A percentile compares a stretch with the other conserved stretches of the same genome.
These are phyloP conservation scores for Thinocorus orbignyianus DNA, from an alignment of 2,113 vertebrate species.

Conservation along the genomic window DNA sequence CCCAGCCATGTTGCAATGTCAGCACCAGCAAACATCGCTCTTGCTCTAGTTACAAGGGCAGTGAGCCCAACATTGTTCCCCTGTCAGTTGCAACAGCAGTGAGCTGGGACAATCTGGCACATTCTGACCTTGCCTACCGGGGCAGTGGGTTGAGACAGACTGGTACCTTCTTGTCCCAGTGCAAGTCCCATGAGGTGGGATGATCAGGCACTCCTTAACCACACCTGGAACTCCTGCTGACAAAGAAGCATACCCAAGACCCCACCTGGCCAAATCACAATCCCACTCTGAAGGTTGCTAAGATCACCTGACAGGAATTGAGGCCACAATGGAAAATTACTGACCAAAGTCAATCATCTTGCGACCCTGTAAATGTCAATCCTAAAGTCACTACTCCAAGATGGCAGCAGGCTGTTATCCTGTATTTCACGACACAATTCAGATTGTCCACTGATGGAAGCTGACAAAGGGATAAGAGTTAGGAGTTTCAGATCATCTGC, in stretches of 20 bases:
- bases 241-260: background rate
- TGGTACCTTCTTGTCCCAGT: background rate
- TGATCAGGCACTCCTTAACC: background rate
- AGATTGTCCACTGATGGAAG: background rate
- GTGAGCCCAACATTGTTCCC: background rate
- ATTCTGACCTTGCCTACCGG: background rate
- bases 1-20: background rate
- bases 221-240: background rate
- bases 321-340: background rate
- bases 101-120: background rate
- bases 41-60: background rate
- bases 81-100: background rate
- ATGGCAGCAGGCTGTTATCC: background rate
- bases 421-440: background rate
- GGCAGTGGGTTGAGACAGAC: background rate
- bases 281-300: background rate
- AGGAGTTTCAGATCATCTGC: background rate
- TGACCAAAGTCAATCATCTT: background rate
- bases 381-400: background rate
- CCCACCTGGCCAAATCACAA: background rate
- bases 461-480: background rate
- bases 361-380: background rate
- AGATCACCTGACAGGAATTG: background rate
- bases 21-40: background rate
- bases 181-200: background rate